These are phyloP conservation scores for Heteropelma amictum DNA, from an alignment of 2,888 invertebrate genomes.

Conservation along the genomic window DNA sequence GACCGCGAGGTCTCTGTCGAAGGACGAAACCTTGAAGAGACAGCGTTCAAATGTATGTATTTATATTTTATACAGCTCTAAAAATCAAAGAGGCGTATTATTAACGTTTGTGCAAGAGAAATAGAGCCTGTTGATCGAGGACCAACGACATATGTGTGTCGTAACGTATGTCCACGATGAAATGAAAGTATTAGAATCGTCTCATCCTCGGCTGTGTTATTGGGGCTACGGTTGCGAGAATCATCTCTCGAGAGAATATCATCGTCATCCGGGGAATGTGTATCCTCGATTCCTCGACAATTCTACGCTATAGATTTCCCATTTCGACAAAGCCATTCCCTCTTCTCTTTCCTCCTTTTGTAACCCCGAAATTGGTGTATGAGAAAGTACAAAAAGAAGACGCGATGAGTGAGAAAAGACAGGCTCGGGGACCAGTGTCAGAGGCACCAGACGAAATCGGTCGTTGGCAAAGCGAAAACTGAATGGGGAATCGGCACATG, in stretches of 20 bases:
- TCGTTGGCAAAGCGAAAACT: too few relatives aligned
- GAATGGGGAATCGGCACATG: too few relatives aligned
- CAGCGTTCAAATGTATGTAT: constrained; percentile 12
- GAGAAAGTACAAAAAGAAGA: constrained; percentile 22
- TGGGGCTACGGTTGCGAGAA: constrained; percentile 13
- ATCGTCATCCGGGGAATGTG: constrained; percentile 54
- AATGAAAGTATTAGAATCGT: constrained; percentile 59
- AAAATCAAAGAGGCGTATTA: neutral
- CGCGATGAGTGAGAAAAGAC: too few relatives aligned
- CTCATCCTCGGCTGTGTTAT: constrained; percentile 37
- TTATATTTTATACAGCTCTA: constrained; percentile 3
- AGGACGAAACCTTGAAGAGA: constrained; percentile 50
- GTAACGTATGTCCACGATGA: constrained; percentile 19
- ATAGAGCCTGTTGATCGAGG: neutral
- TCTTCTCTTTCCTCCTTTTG: too few relatives aligned
- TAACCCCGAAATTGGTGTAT: too few relatives aligned
- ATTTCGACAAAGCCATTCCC: constrained; percentile 54
- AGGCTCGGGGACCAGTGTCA: too few relatives aligned
- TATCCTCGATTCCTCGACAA: constrained; percentile 22
- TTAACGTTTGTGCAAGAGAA: neutral
- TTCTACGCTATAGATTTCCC: constrained; percentile 29
- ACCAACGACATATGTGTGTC: neutral
- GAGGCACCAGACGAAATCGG: too few relatives aligned
- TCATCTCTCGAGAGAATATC: constrained; percentile 34
- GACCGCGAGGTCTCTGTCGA: constrained; percentile 20